Percentiles rank a stretch among this genome's conserved stretches.
phyloP scores from a whole-genome alignment of 1,140 invertebrate genomes.

The Brachionus plicatilis region DNA sequence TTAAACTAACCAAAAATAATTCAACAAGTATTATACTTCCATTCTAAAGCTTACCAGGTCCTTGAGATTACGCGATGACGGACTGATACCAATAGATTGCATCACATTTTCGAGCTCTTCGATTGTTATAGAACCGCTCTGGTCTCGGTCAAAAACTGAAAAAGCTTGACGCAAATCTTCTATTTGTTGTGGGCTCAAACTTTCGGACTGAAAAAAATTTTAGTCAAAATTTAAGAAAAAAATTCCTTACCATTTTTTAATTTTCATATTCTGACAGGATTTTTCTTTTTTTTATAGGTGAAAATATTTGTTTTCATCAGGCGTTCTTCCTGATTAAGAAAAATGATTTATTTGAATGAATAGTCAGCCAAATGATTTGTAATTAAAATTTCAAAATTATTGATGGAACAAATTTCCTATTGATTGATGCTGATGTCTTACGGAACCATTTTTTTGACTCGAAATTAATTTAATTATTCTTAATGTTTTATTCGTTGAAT shows the following conservation, averaged over 20 bases:
- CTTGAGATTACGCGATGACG: neutral
- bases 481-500: neutral
- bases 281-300: neutral
- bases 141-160: constrained; percentile 24
- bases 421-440: neutral
- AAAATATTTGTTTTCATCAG: neutral
- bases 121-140: constrained; percentile 1
- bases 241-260: neutral
- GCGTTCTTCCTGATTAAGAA: neutral
- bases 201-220: neutral
- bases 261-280: neutral
- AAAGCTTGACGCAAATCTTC: constrained; percentile 5
- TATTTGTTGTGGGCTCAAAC: neutral
- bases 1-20: neutral
- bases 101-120: constrained; percentile 36
- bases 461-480: neutral
- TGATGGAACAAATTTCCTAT: neutral
- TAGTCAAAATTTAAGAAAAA: neutral
- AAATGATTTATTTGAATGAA: neutral
- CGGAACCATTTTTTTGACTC: neutral
- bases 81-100: constrained; percentile 4
- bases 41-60: neutral
- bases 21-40: neutral
- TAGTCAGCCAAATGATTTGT: neutral
- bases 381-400: neutral